Evolutionary conservation across 2,888 invertebrate species (phyloP).

Genomic region (Ophioninae sp.): DNA sequence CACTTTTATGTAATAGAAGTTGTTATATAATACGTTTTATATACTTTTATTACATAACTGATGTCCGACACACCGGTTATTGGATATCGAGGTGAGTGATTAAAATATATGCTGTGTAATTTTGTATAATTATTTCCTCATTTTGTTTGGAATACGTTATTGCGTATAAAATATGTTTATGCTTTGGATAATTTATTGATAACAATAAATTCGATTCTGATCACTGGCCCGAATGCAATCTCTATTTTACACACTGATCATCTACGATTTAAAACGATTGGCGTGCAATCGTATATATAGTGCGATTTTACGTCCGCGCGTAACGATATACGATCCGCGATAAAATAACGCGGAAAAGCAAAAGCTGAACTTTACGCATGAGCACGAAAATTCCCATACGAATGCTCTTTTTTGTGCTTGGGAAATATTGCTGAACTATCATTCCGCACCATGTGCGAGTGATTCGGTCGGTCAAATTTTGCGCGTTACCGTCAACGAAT

Average conservation of each 20-base stretch:
- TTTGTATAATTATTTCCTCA: neutral
- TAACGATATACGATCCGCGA: neutral
- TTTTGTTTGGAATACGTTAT: no score
- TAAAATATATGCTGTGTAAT: no score
- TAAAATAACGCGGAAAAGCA: slow-evolving; percentile 27
- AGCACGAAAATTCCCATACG: neutral
- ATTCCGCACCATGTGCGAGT: neutral
- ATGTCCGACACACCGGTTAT: no score
- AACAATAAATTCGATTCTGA: slow-evolving; percentile 36
- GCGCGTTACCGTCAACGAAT: slow-evolving; percentile 35
- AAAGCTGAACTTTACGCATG: slow-evolving; percentile 25
- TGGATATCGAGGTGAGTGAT: neutral
- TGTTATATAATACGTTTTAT: no score
- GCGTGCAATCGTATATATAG: neutral
- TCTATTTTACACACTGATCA: slow-evolving; percentile 17
- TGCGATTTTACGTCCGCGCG: neutral
- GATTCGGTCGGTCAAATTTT: slow-evolving; percentile 40
- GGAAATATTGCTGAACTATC: slow-evolving; percentile 19
- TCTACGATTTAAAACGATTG: slow-evolving; percentile 17
- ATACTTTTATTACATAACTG: no score
- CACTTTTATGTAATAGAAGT: no score
- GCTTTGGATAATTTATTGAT: neutral
- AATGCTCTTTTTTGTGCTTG: slow-evolving; percentile 1
- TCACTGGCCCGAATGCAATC: slow-evolving; percentile 25
- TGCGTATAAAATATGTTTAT: no score